Base-by-base conservation (phyloP, 2,113 vertebrate genomes). In the Malurus melanocephalus region DNA sequence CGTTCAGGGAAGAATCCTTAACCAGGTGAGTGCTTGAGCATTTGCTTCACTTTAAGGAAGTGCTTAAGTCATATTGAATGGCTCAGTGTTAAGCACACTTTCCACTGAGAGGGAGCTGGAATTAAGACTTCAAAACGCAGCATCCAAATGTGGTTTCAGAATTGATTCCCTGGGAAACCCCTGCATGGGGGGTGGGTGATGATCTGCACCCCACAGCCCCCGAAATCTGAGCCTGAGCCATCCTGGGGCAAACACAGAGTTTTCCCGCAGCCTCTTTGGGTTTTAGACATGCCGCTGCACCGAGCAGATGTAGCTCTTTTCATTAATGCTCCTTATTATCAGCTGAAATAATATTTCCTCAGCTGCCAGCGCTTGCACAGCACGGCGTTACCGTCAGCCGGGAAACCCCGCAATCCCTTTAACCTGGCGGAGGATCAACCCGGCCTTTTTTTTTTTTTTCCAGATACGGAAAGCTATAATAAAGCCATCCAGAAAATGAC, bases 401-500 rank as follows among this genome's bases (percentile, higher is more conserved):
- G 94, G 88, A 93, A 96, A 90, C 88, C 94, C 87, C 40, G 3
- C 89, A 52, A 95, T 94, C 88, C 86, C 77, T 85, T 93, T 94
- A 92, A 90, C 92, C 87, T 14, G 61, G 80, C 22, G 0, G 57
- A 81, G 93, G 89, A 88, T 82, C 93, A 95, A 86, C 85, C 88
- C 46, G 92, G 61, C 46, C 2, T 67, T 92, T 87, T 75, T 40
- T 51, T 35, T 35, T 35, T 38, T 38, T 35, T 35, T 35, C 35
- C 83, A 62, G 69, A 59, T 16, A 9, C 10, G 20, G 77, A 94
- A 93, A 93, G 91, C 89, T 95, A 42, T 97, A 96, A 98, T 97
- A 96, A 97, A 97, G 95, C 95, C 95, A 96, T 95, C 96, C 93
- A 94, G 93, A 93, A 97, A 96, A 97, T 97, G 96, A 97, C 97